A percentile compares a stretch with the other conserved stretches of the same genome.
phyloP scores from a whole-genome alignment of 2,888 invertebrate genomes.

The Phengaris arion region DNA sequence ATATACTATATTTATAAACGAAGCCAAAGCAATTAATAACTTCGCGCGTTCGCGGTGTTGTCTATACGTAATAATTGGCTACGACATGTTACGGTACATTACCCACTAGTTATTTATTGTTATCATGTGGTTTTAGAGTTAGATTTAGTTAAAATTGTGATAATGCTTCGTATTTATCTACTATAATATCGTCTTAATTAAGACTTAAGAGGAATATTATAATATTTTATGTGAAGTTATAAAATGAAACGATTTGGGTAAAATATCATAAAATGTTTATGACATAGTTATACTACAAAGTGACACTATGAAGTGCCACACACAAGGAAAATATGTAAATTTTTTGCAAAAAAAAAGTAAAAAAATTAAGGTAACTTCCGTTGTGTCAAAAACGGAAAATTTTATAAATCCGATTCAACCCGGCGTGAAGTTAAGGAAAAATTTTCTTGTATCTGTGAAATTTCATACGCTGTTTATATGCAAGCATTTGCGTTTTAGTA shows the following conservation, averaged over 20 bases:
- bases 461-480: too few species aligned
- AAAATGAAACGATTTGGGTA: not conserved
- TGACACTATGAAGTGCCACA: not conserved
- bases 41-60: not conserved
- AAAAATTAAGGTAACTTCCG: too few species aligned
- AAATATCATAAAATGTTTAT: not conserved
- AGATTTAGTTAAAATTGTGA: slow-evolving; percentile 12
- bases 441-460: too few species aligned
- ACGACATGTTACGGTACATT: not conserved
- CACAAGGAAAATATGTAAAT: too few species aligned
- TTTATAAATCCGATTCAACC: too few species aligned
- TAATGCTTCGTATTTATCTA: not conserved
- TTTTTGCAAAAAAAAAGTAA: too few species aligned
- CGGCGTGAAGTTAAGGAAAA: too few species aligned
- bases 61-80: not conserved
- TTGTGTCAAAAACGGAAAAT: too few species aligned
- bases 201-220: not conserved
- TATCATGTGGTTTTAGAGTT: not conserved
- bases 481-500: too few species aligned
- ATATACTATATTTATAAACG: not conserved
- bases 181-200: not conserved
- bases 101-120: not conserved
- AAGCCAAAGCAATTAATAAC: not conserved
- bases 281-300: not conserved
- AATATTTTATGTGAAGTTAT: not conserved